These are phyloP conservation scores for Aphelinus atriplicis DNA, from an alignment of 1,140 invertebrate genomes.

Conservation along the genomic window DNA sequence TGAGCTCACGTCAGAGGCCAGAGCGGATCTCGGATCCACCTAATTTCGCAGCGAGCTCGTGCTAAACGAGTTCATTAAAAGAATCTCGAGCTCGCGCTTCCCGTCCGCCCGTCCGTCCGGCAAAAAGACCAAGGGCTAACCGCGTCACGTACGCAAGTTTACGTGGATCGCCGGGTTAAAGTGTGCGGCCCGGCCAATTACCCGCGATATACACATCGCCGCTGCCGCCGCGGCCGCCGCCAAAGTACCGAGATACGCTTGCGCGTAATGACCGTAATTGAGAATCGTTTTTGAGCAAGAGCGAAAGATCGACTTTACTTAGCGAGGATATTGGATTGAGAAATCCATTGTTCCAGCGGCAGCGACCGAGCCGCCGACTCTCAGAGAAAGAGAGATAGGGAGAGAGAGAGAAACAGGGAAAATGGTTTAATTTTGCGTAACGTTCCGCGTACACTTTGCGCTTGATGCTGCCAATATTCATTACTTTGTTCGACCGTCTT, in stretches of 20 bases:
- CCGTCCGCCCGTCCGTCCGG: neutral
- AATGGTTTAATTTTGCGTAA: constrained; percentile 42
- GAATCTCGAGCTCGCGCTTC: constrained; percentile 12
- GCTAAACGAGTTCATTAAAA: constrained; percentile 40
- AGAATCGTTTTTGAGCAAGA: constrained; percentile 43
- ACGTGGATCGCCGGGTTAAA: constrained; percentile 25
- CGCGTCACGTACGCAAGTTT: constrained; percentile 42
- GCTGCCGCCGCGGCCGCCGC: neutral
- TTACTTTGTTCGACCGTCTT: constrained; percentile 4
- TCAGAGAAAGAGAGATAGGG: too few species aligned
- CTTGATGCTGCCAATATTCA: constrained; percentile 36
- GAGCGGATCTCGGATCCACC: neutral
- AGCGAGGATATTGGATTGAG: constrained; percentile 41
- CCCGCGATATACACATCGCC: constrained; percentile 24
- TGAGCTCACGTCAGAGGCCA: neutral
- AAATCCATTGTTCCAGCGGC: constrained; percentile 37
- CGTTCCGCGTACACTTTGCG: neutral
- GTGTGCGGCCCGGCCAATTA: constrained; percentile 7
- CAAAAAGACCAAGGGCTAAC: constrained; percentile 11
- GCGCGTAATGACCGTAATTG: constrained; percentile 55
- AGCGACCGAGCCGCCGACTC: neutral
- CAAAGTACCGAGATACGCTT: constrained; percentile 46
- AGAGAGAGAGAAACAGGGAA: constrained; percentile 5
- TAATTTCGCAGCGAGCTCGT: constrained; percentile 11
- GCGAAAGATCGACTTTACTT: constrained; percentile 34